A percentile compares a stretch with the other conserved stretches of the same genome.
Evolutionary conservation across 1,140 invertebrate species (phyloP).

Genomic region (Bombus superbus): DNA sequence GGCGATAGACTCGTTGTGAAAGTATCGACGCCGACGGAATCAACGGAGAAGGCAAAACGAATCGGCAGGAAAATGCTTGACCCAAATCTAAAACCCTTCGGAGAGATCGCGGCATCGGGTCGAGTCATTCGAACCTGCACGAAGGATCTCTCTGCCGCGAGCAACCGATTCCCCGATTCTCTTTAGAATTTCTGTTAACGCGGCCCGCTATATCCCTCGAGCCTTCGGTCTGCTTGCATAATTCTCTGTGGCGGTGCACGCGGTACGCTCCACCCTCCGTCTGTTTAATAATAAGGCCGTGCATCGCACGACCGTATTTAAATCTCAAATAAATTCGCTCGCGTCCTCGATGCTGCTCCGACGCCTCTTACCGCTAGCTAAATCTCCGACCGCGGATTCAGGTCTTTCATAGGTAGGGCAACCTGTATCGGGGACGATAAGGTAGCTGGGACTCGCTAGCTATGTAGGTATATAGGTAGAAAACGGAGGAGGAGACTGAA

Average conservation of each 20-base stretch:
- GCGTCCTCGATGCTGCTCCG: not conserved
- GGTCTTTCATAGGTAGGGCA: no score
- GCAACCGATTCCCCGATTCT: not conserved
- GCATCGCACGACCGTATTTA: constrained; percentile 9
- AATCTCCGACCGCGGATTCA: constrained; percentile 40
- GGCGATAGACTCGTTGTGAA: not conserved
- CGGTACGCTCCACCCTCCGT: not conserved
- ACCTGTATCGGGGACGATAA: not conserved
- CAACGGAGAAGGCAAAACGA: not conserved
- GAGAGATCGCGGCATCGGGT: constrained; percentile 35
- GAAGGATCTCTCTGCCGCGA: not conserved
- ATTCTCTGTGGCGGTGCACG: not conserved
- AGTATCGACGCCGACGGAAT: not conserved
- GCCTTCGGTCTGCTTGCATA: not conserved
- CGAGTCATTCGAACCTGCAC: constrained; percentile 6
- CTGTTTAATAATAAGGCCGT: constrained; percentile 49
- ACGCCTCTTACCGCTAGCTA: constrained; percentile 11
- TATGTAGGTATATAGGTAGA: constrained; percentile 28
- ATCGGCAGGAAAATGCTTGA: constrained; percentile 39
- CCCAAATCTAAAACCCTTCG: constrained; percentile 58
- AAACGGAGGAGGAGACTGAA: not conserved
- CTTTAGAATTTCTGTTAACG: not conserved
- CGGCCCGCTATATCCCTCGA: not conserved
- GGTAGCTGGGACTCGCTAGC: not conserved
- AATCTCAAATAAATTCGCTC: constrained; percentile 41